Base-by-base conservation (phyloP, 2,797 vertebrate species). In the Clamator glandarius region DNA sequence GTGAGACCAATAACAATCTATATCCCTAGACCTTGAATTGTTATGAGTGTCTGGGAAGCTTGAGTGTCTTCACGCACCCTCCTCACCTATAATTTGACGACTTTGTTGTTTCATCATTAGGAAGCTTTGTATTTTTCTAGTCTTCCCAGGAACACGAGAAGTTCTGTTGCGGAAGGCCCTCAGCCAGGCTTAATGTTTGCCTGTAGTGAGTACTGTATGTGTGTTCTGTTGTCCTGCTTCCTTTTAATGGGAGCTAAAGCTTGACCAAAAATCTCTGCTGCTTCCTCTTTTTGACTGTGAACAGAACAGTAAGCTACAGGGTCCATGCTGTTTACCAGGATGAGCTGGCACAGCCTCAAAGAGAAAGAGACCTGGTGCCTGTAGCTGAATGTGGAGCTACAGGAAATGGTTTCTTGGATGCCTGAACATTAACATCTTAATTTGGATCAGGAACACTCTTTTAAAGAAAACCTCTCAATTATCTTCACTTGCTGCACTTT, bases 381-480 rank as follows among this genome's bases (percentile, higher is more conserved):
- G 1, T 74, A 73, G 42, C 48, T 91, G 63, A 63, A 55, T 39
- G 36, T 62, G 44, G 33, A 95, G 74, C 85, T 74, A 90, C 26
- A 58, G 90, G 73, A 92, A 91, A 58, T 77, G 0, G 13, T 75
- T 93, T 81, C 39, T 41, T 90, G 76, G 51, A 35, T 95, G 50
- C 26, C 10, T 31, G 33, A 72, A 31, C 35, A 54, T 78, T 74
- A 91, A 39, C 31, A 18, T 84, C 48, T 39, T 93, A 72, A 81
- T 93, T 88, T 84, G 87, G 35, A 51, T 89, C 48, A 62, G 17
- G 58, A 92, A 31, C 15, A 7, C 8, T 66, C 58, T 78, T 87
- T 62, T 76, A 73, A 88, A 72, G 35, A 81, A 95, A 87, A 89
- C 73, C 42, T 89, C 82, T 83, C 64, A 68, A 7, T 69, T 92